Evolutionary conservation across 2,888 invertebrate species (phyloP).

Genomic region (Lymantria dispar): DNA sequence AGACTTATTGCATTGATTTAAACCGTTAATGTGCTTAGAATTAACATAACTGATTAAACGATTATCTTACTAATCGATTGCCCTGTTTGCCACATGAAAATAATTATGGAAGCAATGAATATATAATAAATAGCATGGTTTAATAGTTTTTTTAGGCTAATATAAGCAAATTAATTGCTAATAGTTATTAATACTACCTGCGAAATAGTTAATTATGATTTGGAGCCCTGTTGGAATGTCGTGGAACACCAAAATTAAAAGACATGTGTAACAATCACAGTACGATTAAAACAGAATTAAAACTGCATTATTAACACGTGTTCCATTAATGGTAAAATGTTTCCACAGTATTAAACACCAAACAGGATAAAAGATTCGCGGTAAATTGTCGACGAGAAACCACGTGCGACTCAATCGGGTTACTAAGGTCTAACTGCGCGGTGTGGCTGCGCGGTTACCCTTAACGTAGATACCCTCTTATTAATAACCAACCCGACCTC

Average conservation of each 20-base stretch:
- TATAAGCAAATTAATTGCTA: too few species aligned
- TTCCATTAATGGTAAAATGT: conserved; percentile 46
- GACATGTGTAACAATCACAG: background rate
- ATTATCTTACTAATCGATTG: background rate
- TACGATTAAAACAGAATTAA: conserved; percentile 5
- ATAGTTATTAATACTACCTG: too few species aligned
- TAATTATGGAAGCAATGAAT: background rate
- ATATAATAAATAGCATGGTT: too few species aligned
- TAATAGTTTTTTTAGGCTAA: too few species aligned
- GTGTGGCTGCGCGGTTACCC: conserved; percentile 67
- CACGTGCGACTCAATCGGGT: conserved; percentile 67
- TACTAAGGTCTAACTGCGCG: conserved; percentile 68
- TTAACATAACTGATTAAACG: background rate
- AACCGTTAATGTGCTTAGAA: background rate
- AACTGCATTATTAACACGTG: conserved; percentile 30
- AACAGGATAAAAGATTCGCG: conserved; percentile 63
- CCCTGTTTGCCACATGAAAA: background rate
- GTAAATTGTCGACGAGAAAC: conserved; percentile 48
- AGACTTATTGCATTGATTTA: background rate
- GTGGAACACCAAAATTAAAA: too few species aligned
- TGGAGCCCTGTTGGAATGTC: too few species aligned
- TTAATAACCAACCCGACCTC: conserved; percentile 65
- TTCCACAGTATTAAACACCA: conserved; percentile 51
- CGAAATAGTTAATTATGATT: too few species aligned
- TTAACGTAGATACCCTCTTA: conserved; percentile 61